phyloP scores from a whole-genome alignment of 2,113 vertebrate genomes.

The Zonotrichia leucophrys region DNA sequence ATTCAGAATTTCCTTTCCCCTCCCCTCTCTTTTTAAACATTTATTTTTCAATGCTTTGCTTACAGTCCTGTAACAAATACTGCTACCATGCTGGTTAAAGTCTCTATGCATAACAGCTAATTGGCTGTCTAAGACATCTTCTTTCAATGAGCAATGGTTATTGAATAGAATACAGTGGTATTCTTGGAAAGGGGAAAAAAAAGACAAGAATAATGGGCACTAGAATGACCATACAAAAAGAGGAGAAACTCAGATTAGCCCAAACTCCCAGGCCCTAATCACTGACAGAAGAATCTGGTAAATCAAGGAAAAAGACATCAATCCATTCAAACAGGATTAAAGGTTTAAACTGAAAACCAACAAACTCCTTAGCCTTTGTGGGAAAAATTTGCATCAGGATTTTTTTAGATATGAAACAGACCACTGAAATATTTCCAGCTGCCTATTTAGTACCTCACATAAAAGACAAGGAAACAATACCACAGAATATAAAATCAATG shows the following conservation, averaged over 20 bases:
- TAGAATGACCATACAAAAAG: conserved; percentile 50
- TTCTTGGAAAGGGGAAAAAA: conserved; percentile 5
- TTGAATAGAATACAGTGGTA: conserved; percentile 57
- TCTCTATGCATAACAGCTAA: conserved; percentile 62
- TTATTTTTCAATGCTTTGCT: conserved; percentile 59
- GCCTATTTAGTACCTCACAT: not conserved
- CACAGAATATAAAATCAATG: not conserved
- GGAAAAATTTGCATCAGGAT: conserved; percentile 30
- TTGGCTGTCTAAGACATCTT: conserved; percentile 60
- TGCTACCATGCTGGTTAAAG: conserved; percentile 63
- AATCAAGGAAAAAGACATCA: conserved; percentile 55
- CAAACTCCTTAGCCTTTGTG: conserved; percentile 42
- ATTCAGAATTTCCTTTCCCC: conserved; percentile 42
- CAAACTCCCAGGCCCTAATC: conserved; percentile 38
- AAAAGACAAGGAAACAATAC: not conserved
- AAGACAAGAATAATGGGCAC: conserved; percentile 34
- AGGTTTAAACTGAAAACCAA: conserved; percentile 61
- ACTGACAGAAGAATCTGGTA: conserved; percentile 48
- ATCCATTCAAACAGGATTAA: conserved; percentile 65
- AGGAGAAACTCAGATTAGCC: conserved; percentile 49
- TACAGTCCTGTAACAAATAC: conserved; percentile 51
- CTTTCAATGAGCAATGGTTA: conserved; percentile 49
- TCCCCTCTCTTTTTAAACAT: conserved; percentile 30
- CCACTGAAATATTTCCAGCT: not conserved
- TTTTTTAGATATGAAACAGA: conserved; percentile 22